Evolutionary conservation across 2,797 vertebrate species (phyloP).

Genomic region (Parotocinclus haroldoi): DNA sequence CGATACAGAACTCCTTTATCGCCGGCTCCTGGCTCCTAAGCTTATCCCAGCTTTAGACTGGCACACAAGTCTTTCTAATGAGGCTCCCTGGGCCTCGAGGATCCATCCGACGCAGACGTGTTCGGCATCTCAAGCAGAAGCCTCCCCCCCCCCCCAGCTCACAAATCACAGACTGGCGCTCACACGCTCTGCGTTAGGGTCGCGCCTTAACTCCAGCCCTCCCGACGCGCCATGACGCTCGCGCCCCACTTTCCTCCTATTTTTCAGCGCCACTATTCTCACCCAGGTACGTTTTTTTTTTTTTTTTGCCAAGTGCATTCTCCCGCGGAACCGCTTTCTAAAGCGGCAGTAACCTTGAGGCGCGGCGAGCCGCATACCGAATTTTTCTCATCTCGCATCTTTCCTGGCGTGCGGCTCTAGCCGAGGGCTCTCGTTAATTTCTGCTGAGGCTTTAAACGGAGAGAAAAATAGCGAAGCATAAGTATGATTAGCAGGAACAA

Average conservation of each 20-base stretch:
- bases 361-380: constrained; percentile 26
- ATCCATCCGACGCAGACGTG: constrained; percentile 62
- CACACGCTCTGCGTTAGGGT: constrained; percentile 13
- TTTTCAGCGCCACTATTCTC: constrained; percentile 11
- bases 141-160: constrained; percentile 2
- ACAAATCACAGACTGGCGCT: not conserved
- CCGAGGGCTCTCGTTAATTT: constrained; percentile 7
- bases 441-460: constrained; percentile 13
- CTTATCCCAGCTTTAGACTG: constrained; percentile 69
- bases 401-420: constrained; percentile 1
- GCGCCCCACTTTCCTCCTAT: constrained; percentile 10
- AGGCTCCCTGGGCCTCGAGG: constrained; percentile 70
- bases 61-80: constrained; percentile 69
- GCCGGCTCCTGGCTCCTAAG: constrained; percentile 56
- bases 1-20: constrained; percentile 55
- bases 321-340: not conserved
- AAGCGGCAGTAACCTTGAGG: constrained; percentile 49
- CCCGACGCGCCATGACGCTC: constrained; percentile 31
- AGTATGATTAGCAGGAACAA: constrained; percentile 39
- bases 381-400: constrained; percentile 4
- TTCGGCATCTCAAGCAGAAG: constrained; percentile 67
- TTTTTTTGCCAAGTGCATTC: not conserved
- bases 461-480: constrained; percentile 7
- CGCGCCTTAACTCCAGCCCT: constrained; percentile 35
- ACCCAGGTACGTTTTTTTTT: not conserved